Conservation (phyloP, 2,888 invertebrate species). For the Drosophila affinis region DNA sequence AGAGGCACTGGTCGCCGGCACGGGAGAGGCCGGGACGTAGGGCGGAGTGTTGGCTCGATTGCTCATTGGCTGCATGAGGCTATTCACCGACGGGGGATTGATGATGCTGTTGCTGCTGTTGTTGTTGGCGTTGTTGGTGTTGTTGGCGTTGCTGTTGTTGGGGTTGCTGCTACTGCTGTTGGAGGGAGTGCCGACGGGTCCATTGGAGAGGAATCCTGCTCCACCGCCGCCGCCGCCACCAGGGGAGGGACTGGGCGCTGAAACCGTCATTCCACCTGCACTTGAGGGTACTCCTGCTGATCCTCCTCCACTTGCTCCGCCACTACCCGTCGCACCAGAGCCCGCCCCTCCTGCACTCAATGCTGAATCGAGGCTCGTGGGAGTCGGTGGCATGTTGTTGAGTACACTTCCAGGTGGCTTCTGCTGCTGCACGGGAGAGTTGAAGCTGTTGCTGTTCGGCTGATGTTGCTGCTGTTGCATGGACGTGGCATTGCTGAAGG, state of each 20-base stretch:
- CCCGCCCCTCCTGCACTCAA: constrained; percentile 69
- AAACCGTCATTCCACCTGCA: constrained; percentile 81
- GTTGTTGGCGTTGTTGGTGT: constrained; percentile 74
- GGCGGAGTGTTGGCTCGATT: constrained; percentile 85
- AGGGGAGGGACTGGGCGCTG: constrained; percentile 84
- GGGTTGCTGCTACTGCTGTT: constrained; percentile 6
- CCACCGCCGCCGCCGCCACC: constrained; percentile 47
- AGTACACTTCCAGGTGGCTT: constrained; percentile 69
- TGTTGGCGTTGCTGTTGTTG: constrained; percentile 74
- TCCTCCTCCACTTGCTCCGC: neutral
- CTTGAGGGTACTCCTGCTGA: constrained; percentile 38
- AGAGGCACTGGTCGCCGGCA: constrained; percentile 67
- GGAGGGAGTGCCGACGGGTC: constrained; percentile 85
- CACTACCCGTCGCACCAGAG: constrained; percentile 16
- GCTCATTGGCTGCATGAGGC: constrained; percentile 85
- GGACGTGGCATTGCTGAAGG: constrained; percentile 71
- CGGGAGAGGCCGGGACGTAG: constrained; percentile 82
- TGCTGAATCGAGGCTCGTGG: constrained; percentile 84
- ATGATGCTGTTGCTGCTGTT: constrained; percentile 52
- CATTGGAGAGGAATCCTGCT: constrained; percentile 82
- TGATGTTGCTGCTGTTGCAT: constrained; percentile 62
- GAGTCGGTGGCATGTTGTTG: constrained; percentile 84
- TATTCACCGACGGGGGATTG: constrained; percentile 87
- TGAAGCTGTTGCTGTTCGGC: constrained; percentile 48
- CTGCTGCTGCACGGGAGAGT: constrained; percentile 68